Evolutionary conservation across 64 coral and sea anemone species (phyloP).

Genomic region (Actinia tenebrosa): DNA sequence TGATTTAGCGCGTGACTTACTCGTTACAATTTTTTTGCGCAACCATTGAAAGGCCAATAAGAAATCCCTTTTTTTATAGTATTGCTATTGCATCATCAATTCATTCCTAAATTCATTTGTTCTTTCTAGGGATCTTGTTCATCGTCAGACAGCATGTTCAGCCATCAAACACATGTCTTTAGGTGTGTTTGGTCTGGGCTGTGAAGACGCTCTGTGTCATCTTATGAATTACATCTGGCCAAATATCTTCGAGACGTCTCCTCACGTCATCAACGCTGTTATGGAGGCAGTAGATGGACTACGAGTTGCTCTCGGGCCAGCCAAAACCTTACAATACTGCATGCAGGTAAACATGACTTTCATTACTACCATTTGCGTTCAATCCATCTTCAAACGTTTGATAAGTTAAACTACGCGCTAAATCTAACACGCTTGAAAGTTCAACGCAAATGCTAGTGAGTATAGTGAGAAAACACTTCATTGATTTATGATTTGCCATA

Average conservation of each 20-base stretch:
- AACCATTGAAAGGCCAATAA: too few relatives aligned
- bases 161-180: slow-evolving; percentile 99
- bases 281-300: slow-evolving; percentile 93
- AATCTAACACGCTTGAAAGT: too few relatives aligned
- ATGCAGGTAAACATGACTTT: slow-evolving; percentile 60
- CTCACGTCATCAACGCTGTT: slow-evolving; percentile 96
- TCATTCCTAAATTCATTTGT: neutral
- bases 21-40: too few relatives aligned
- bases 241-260: slow-evolving; percentile 98
- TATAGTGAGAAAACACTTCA: too few relatives aligned
- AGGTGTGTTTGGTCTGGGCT: slow-evolving; percentile 95
- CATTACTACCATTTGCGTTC: too few relatives aligned
- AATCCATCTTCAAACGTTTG: too few relatives aligned
- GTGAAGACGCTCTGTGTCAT: slow-evolving; percentile 96
- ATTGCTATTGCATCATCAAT: neutral
- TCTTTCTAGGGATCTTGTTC: slow-evolving; percentile 78
- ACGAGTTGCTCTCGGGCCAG: slow-evolving; percentile 85
- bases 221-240: slow-evolving; percentile 97
- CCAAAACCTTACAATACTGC: slow-evolving; percentile 84
- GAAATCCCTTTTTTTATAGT: neutral
- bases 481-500: too few relatives aligned
- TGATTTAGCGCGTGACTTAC: too few relatives aligned
- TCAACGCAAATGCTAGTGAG: too few relatives aligned
- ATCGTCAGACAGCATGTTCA: slow-evolving; percentile 92
- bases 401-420: too few relatives aligned